phyloP scores from a whole-genome alignment of 2,797 vertebrate species.

The Lithobates pipiens region DNA sequence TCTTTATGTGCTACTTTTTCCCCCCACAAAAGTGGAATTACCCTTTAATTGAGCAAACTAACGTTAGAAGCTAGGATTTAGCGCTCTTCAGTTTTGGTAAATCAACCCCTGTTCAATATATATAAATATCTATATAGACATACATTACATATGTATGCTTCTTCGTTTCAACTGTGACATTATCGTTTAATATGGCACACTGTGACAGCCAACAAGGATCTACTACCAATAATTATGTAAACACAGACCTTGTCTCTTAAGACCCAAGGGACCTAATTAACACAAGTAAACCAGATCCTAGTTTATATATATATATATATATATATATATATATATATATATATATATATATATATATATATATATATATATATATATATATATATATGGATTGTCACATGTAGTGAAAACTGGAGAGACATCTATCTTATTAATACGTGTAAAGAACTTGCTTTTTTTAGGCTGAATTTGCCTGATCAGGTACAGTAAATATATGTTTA shows the following conservation, averaged over 20 bases:
- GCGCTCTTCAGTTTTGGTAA: too few species aligned
- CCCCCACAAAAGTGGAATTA: too few species aligned
- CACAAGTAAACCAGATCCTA: not conserved
- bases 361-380: not conserved
- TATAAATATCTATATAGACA: too few species aligned
- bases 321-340: constrained; percentile 7
- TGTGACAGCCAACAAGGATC: too few species aligned
- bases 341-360: constrained; percentile 7
- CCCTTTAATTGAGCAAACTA: too few species aligned
- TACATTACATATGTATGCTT: too few species aligned
- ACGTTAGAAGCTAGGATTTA: too few species aligned
- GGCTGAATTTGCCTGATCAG: not conserved
- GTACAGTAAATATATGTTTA: not conserved
- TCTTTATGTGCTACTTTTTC: too few species aligned
- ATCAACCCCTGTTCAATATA: too few species aligned
- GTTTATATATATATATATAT: not conserved
- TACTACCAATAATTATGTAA: not conserved
- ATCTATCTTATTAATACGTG: not conserved
- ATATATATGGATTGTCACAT: not conserved
- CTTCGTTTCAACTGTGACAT: too few species aligned
- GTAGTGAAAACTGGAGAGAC: not conserved
- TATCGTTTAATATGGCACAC: too few species aligned
- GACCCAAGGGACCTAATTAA: not conserved
- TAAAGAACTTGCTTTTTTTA: not conserved
- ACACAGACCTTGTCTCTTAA: not conserved